These are phyloP conservation scores for Archips xylosteana DNA, from an alignment of 2,888 invertebrate genomes.

Conservation along the genomic window DNA sequence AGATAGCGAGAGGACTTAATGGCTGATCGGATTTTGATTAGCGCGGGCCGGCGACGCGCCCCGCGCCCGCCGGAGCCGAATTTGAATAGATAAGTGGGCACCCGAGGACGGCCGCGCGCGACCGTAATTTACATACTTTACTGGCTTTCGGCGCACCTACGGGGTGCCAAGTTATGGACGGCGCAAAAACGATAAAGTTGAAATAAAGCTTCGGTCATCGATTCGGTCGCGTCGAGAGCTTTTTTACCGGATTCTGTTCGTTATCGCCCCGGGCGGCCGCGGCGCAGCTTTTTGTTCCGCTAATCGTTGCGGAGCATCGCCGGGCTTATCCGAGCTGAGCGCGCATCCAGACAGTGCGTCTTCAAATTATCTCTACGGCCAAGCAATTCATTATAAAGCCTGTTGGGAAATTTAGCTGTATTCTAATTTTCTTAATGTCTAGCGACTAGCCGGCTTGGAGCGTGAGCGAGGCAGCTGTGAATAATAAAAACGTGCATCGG, in stretches of 20 bases:
- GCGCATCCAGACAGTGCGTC: conserved; percentile 9
- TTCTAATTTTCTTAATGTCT: conserved; percentile 2
- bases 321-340: conserved; percentile 9
- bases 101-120: conserved; percentile 81
- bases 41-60: conserved; percentile 82
- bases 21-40: conserved; percentile 86
- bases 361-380: conserved; percentile 10
- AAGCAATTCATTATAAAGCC: conserved; percentile 18
- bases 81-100: conserved; percentile 86
- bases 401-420: conserved; percentile 8
- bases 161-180: conserved; percentile 82
- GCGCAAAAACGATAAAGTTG: conserved; percentile 83
- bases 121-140: conserved; percentile 85
- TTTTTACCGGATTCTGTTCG: conserved; percentile 77
- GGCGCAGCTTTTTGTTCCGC: conserved; percentile 59
- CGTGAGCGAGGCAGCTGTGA: conserved; percentile 12
- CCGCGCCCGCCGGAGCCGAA: conserved; percentile 79
- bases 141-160: conserved; percentile 81
- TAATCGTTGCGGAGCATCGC: conserved; percentile 32
- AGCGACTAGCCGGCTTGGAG: neutral
- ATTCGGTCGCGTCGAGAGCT: conserved; percentile 72
- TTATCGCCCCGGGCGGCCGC: conserved; percentile 63
- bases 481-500: conserved; percentile 27
- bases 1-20: conserved; percentile 85
- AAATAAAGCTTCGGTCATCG: conserved; percentile 83